A percentile compares a stretch with the other conserved stretches of the same genome.
Evolutionary conservation across 2,113 vertebrate species (phyloP).

Genomic region (Oreochromis niloticus): DNA sequence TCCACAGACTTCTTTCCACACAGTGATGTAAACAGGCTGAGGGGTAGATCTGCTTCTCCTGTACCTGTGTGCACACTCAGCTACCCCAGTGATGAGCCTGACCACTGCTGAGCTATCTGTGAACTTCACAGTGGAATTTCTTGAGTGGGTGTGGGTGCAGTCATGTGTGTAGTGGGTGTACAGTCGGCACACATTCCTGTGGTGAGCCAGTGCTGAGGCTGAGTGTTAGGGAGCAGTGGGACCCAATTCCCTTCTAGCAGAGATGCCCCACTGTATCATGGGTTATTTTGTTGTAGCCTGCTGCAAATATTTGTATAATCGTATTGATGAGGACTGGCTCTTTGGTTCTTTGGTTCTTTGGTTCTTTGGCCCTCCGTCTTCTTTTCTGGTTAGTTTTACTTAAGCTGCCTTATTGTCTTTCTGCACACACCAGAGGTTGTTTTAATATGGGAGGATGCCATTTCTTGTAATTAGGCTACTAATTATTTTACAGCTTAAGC

Average conservation of each 20-base stretch:
- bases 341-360: rapidly evolving
- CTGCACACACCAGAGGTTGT: not conserved
- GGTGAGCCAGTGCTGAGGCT: not conserved
- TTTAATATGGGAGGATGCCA: not conserved
- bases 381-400: not conserved
- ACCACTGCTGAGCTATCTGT: not conserved
- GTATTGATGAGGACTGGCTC: not conserved
- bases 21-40: not conserved
- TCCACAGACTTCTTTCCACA: not conserved
- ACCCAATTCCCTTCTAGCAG: not conserved
- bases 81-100: not conserved
- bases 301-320: not conserved
- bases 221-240: not conserved
- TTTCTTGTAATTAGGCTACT: not conserved
- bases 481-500: not conserved
- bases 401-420: not conserved
- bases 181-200: not conserved
- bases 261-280: not conserved
- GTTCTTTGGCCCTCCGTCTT: rapidly evolving
- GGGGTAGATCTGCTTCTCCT: not conserved
- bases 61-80: not conserved
- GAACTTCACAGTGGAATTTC: not conserved
- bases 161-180: not conserved
- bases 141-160: not conserved
- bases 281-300: not conserved